Conservation (phyloP, 2,113 vertebrate genomes). For the Forbesichthys papilliferus region DNA sequence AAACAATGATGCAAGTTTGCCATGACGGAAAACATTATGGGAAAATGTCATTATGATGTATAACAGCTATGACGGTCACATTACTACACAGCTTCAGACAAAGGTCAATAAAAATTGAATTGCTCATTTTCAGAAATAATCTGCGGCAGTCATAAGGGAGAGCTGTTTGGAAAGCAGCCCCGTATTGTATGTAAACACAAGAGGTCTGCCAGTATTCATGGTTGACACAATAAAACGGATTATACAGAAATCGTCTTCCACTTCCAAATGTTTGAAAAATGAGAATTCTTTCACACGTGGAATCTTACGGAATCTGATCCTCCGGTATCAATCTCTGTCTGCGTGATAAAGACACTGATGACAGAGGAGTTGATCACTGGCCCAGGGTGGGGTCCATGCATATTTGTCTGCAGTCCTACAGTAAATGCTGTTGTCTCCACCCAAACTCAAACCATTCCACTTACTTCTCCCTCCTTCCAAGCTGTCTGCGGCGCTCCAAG, state of each 20-base stretch:
- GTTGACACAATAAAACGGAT: constrained; percentile 35
- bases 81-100: not conserved
- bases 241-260: constrained; percentile 32
- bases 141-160: constrained; percentile 41
- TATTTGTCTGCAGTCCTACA: constrained; percentile 76
- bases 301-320: constrained; percentile 65
- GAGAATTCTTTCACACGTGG: constrained; percentile 55
- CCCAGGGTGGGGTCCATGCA: constrained; percentile 69
- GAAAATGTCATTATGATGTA: constrained; percentile 35
- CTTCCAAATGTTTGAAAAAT: constrained; percentile 63
- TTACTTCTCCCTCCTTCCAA: constrained; percentile 62
- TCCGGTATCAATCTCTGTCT: constrained; percentile 71
- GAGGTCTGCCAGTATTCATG: constrained; percentile 46
- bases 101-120: constrained; percentile 44
- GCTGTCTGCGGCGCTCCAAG: constrained; percentile 61
- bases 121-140: constrained; percentile 39
- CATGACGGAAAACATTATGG: constrained; percentile 24
- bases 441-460: constrained; percentile 71
- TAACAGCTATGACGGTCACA: constrained; percentile 19
- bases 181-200: constrained; percentile 39
- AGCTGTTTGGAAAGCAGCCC: constrained; percentile 32
- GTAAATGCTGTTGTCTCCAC: constrained; percentile 75
- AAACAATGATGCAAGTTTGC: constrained; percentile 25
- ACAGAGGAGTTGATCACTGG: constrained; percentile 71
- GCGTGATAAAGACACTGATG: constrained; percentile 73